phyloP scores from a whole-genome alignment of 2,888 invertebrate genomes.

The Stictocephala bisonia region DNA sequence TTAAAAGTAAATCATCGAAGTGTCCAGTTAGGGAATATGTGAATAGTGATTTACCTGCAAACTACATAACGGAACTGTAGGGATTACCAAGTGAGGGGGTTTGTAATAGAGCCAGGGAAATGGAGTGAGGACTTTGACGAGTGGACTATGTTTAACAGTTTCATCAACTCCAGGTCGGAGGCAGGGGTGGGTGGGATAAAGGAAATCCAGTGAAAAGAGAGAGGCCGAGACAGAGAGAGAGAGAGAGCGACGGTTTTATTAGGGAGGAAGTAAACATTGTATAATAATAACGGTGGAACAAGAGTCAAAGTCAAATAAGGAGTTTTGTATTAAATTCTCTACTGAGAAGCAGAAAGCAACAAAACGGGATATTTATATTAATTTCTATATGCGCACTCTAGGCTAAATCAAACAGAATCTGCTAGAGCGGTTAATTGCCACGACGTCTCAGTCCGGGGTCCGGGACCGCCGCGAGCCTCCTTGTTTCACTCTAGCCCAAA shows the following conservation, averaged over 20 bases:
- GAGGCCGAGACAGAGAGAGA: slow-evolving; percentile 37
- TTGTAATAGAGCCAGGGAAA: no score
- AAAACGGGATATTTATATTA: slow-evolving; percentile 51
- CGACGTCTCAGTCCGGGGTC: slow-evolving; percentile 42
- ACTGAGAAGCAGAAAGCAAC: slow-evolving; percentile 48
- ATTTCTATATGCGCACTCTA: slow-evolving; percentile 51
- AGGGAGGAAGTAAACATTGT: slow-evolving; percentile 50
- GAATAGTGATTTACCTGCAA: no score
- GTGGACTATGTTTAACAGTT: not conserved
- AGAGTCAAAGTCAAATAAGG: slow-evolving; percentile 51
- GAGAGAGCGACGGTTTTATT: slow-evolving; percentile 44
- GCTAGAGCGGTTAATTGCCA: slow-evolving; percentile 54
- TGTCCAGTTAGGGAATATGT: no score
- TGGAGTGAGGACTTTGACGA: slow-evolving; percentile 31
- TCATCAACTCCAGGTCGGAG: not conserved
- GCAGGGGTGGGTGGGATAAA: slow-evolving; percentile 1
- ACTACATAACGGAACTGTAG: no score
- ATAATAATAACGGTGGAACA: slow-evolving; percentile 49
- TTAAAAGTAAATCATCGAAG: no score
- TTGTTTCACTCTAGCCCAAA: slow-evolving; percentile 48
- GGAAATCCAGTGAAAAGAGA: slow-evolving; percentile 40
- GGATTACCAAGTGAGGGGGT: no score
- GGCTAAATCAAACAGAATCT: slow-evolving; percentile 55
- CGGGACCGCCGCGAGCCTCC: slow-evolving; percentile 25
- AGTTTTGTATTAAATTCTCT: slow-evolving; percentile 51